Conservation (phyloP, 1,140 invertebrate species). For the Acyrthosiphon pisum region DNA sequence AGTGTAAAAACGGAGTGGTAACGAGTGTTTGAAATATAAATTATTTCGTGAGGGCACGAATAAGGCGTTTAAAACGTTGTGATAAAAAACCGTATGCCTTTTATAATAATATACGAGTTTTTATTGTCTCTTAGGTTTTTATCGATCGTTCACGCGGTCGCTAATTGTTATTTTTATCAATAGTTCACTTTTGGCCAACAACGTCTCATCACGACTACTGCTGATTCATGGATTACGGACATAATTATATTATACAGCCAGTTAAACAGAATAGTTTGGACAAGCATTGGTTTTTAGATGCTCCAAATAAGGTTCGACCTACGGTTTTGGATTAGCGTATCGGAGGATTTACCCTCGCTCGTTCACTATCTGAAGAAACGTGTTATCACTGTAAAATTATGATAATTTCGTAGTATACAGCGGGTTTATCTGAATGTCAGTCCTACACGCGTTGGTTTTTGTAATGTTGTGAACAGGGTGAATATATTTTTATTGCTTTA, state of each 20-base stretch:
- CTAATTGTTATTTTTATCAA: too few relatives aligned
- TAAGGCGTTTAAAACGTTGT: background rate
- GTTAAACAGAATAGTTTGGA: background rate
- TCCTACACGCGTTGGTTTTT: too few relatives aligned
- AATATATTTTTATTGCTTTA: too few relatives aligned
- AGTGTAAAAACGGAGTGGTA: background rate
- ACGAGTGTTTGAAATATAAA: background rate
- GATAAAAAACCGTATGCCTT: background rate
- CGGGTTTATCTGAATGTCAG: too few relatives aligned
- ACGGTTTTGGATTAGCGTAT: background rate
- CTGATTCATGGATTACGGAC: background rate
- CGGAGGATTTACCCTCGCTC: background rate
- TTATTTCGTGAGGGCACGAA: background rate
- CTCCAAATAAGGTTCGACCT: background rate
- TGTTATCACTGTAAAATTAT: too few relatives aligned
- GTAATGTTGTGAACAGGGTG: too few relatives aligned
- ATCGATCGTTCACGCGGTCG: background rate
- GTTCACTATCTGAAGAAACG: too few relatives aligned
- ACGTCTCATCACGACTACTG: background rate
- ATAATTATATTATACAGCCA: background rate
- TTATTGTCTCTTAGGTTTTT: background rate
- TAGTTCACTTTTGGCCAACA: background rate
- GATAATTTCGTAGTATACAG: too few relatives aligned
- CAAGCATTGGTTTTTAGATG: background rate
- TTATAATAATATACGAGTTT: background rate